Percentiles rank a stretch among this genome's conserved stretches.
Conservation (phyloP, 2,888 invertebrate genomes). For the Candidula unifasciata region DNA sequence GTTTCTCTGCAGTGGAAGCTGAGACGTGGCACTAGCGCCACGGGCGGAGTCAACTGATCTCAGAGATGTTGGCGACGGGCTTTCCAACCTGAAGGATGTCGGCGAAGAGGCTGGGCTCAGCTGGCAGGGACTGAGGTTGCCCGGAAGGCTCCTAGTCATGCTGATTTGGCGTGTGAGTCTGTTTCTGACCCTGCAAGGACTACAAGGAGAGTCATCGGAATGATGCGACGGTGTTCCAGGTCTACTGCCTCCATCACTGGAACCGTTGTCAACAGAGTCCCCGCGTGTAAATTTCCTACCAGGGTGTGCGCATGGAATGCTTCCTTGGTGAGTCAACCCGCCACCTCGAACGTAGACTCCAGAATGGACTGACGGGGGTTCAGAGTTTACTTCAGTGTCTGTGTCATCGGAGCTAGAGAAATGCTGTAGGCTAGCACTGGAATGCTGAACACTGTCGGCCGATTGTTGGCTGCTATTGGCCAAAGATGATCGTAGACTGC, state of each 20-base stretch:
- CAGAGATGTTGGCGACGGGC: neutral
- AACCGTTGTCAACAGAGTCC: neutral
- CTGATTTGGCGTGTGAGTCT: constrained; percentile 35
- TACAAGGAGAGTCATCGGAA: constrained; percentile 27
- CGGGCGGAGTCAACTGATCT: constrained; percentile 9
- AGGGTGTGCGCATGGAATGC: constrained; percentile 39
- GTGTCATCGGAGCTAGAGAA: constrained; percentile 44
- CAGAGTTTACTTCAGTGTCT: constrained; percentile 35
- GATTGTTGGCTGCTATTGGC: constrained; percentile 7
- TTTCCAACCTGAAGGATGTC: neutral
- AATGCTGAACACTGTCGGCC: neutral
- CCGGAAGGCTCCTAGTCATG: neutral
- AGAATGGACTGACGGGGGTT: neutral
- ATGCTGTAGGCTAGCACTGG: constrained; percentile 36
- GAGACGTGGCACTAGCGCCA: constrained; percentile 1
- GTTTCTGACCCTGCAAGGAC: neutral
- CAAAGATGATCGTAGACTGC: neutral
- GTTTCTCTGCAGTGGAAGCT: constrained; percentile 53
- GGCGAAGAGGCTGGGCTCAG: constrained; percentile 35
- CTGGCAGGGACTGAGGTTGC: constrained; percentile 29
- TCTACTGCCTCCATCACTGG: neutral
- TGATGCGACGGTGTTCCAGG: neutral
- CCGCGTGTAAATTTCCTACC: constrained; percentile 11
- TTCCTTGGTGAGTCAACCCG: constrained; percentile 47
- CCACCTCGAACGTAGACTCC: constrained; percentile 5